Percentiles rank a stretch among this genome's conserved stretches.
phyloP scores from a whole-genome alignment of 2,888 invertebrate species.

The Cenopis cana region DNA sequence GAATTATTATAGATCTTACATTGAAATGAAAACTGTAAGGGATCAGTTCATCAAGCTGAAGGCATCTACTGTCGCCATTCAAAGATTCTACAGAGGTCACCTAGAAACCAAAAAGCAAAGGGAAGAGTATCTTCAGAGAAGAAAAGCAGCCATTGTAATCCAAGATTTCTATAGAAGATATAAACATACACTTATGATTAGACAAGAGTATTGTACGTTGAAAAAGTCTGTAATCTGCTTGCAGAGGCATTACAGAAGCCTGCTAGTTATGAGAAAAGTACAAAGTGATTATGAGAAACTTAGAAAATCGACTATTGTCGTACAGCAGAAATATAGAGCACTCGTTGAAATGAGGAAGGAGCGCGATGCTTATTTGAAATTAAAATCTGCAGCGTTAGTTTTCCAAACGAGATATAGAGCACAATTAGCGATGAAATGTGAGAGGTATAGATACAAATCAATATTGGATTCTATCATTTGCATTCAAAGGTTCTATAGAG shows the following conservation, averaged over 20 bases:
- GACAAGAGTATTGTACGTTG: conserved; percentile 66
- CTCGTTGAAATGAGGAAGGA: conserved; percentile 62
- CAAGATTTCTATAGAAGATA: conserved; percentile 62
- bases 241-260: conserved; percentile 71
- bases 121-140: conserved; percentile 54
- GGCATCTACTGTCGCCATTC: conserved; percentile 59
- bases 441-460: conserved; percentile 65
- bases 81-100: conserved; percentile 62
- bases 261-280: conserved; percentile 64
- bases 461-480: conserved; percentile 62
- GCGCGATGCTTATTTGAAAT: conserved; percentile 58
- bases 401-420: conserved; percentile 72
- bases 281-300: conserved; percentile 63
- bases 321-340: conserved; percentile 75
- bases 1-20: conserved; percentile 65
- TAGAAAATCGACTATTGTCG: conserved; percentile 55
- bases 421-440: conserved; percentile 61
- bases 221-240: conserved; percentile 68
- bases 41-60: conserved; percentile 59
- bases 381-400: conserved; percentile 52
- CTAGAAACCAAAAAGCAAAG: conserved; percentile 58
- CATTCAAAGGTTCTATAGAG: conserved; percentile 76
- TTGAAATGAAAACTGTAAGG: conserved; percentile 62
- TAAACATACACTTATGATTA: conserved; percentile 56
- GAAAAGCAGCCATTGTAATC: conserved; percentile 55